Percentiles rank a stretch among this genome's conserved stretches.
phyloP scores from a whole-genome alignment of 2,113 vertebrate species.

The Pachypanchax playfairii region DNA sequence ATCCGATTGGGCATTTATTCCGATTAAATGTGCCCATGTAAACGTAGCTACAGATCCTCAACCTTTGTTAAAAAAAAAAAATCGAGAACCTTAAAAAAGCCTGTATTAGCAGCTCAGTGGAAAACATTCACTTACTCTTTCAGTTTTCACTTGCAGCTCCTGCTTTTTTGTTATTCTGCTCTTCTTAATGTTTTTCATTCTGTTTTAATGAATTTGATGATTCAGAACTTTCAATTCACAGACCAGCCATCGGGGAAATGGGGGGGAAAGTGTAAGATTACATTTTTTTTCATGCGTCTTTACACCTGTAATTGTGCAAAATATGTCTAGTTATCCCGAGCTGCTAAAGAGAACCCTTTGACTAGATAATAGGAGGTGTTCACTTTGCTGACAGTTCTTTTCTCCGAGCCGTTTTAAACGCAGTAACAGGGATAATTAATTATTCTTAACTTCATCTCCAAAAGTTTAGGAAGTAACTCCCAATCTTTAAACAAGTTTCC shows the following conservation, averaged over 20 bases:
- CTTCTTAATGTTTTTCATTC: slow-evolving; percentile 52
- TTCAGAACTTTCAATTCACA: slow-evolving; percentile 59
- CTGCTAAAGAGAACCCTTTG: slow-evolving; percentile 37
- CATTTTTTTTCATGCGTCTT: slow-evolving; percentile 23
- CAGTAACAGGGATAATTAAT: slow-evolving; percentile 67
- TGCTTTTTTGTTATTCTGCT: slow-evolving; percentile 47
- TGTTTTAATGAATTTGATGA: slow-evolving; percentile 63
- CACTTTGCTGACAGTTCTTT: slow-evolving; percentile 62
- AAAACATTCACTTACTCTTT: slow-evolving; percentile 40
- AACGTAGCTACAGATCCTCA: slow-evolving; percentile 19
- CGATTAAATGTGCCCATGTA: no score
- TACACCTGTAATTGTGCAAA: slow-evolving; percentile 47
- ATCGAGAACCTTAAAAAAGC: no score
- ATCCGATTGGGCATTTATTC: no score
- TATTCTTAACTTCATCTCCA: slow-evolving; percentile 51
- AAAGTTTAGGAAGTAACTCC: slow-evolving; percentile 50
- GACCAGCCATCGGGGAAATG: slow-evolving; percentile 51
- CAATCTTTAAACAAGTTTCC: slow-evolving; percentile 45
- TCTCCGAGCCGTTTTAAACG: slow-evolving; percentile 45
- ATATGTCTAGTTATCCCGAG: slow-evolving; percentile 53
- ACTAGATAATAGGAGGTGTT: slow-evolving; percentile 59
- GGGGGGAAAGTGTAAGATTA: slow-evolving; percentile 47
- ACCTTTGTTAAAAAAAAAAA: slow-evolving; percentile 19
- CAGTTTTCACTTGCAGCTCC: slow-evolving; percentile 30
- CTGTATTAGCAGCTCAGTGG: slow-evolving; percentile 16